Evolutionary conservation across 1,140 invertebrate species (phyloP), one percentile per base, ranked within the genome.

Genomic region (Drosophila burlai): DNA sequence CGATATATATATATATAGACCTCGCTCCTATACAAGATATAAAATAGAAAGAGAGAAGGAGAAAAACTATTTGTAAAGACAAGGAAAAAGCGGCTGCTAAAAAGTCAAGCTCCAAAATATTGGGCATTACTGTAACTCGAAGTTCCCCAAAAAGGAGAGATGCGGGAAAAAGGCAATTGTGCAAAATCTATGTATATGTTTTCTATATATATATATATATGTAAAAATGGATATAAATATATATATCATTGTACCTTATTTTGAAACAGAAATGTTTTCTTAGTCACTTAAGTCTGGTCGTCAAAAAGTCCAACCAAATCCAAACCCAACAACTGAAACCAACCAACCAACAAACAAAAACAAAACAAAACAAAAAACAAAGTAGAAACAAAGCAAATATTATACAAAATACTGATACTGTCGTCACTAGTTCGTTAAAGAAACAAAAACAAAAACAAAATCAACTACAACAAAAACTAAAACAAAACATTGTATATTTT

Each of bases 201-300:
- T 61, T 50, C 40, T 55, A 54, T 55, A 52, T 55, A 52, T 66
- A 74, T 57, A 54, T 57, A 54, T 64, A 74, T 57, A 54, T 64
- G 40, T 80, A 40, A 50, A 59, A 64, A 80, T 78, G 54, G 60
- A 54, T 81, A 52, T 62, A 71, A 50, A 40, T 60, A 64, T 64
- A 79, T 83, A 80, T 90, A 89, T 90, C 85, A 85, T 80, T 90
- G 85, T 90, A 90, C 85, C 85, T 90, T 90, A 90, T 90, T 90
- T 90, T 82, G 67, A 81, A 89, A 85, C 78, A 79, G 55, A 72
- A 78, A 81, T 76, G 80, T 85, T 81, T 81, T 84, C 52, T 72
- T 89, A 90, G 85, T 90, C 85, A 90, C 15, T 66, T 89, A 90
- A 90, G 85, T 90, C 85, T 85, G 85, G 81, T 90, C 85, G 81